A percentile compares a stretch with the other conserved stretches of the same genome.
Conservation (phyloP, 2,888 invertebrate genomes). For the Drosophila kambysellisi region DNA sequence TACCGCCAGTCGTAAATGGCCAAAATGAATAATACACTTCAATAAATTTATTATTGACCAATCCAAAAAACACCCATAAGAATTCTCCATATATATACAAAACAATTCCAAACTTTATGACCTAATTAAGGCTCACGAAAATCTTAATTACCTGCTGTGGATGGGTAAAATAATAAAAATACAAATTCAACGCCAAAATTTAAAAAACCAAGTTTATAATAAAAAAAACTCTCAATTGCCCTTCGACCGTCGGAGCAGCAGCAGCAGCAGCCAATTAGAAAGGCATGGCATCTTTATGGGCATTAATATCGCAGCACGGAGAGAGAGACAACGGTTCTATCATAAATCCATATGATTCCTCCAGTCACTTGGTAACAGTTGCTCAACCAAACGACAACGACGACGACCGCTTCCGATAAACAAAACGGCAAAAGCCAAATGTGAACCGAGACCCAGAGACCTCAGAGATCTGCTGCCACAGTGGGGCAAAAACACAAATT, state of each 20-base stretch:
- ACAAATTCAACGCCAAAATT: conserved; percentile 3
- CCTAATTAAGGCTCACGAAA: conserved; percentile 39
- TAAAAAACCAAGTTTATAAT: conserved; percentile 12
- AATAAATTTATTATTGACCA: neutral
- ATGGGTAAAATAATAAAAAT: conserved; percentile 30
- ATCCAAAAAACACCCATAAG: conserved; percentile 27
- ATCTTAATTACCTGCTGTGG: conserved; percentile 7
- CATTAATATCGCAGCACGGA: conserved; percentile 5
- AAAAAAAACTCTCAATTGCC: conserved; percentile 36
- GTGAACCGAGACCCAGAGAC: conserved; percentile 36
- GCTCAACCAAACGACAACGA: conserved; percentile 48
- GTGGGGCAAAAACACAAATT: neutral
- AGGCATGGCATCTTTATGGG: conserved; percentile 49
- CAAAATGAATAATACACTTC: neutral
- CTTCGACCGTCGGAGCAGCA: conserved; percentile 38
- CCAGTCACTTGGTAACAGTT: conserved; percentile 64
- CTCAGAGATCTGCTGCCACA: conserved; percentile 14
- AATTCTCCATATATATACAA: conserved; percentile 5
- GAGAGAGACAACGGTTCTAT: conserved; percentile 41
- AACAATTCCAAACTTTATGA: conserved; percentile 35
- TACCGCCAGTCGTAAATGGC: conserved; percentile 3
- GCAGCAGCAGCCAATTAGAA: conserved; percentile 47
- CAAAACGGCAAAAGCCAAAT: conserved; percentile 34
- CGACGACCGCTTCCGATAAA: conserved; percentile 55
- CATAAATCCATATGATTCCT: conserved; percentile 63